A percentile compares a stretch with the other conserved stretches of the same genome.
phyloP scores from a whole-genome alignment of 2,113 vertebrate genomes.

The Hypanus sabinus region DNA sequence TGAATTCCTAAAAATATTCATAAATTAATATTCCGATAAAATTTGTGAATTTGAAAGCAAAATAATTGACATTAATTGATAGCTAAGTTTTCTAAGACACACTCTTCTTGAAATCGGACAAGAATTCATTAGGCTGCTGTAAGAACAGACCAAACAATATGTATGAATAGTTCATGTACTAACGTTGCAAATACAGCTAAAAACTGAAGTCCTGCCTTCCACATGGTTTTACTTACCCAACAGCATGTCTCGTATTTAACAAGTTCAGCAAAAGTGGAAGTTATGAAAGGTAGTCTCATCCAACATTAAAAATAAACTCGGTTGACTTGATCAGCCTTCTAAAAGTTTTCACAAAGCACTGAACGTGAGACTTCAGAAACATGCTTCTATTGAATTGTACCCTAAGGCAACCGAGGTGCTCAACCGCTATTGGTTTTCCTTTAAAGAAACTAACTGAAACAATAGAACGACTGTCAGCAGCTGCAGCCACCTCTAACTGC shows the following conservation, averaged over 20 bases:
- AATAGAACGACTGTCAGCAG: constrained; percentile 49
- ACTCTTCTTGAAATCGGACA: constrained; percentile 24
- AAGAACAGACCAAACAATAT: constrained; percentile 12
- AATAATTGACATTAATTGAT: not conserved
- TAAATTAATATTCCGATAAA: not conserved
- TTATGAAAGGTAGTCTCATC: constrained; percentile 44
- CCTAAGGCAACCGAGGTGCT: constrained; percentile 43
- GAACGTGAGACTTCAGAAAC: constrained; percentile 48
- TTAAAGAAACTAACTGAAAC: constrained; percentile 45
- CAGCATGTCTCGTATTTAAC: constrained; percentile 56
- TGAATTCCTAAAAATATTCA: not conserved
- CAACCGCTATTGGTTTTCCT: constrained; percentile 46
- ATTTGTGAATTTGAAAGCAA: not conserved
- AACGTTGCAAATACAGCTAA: not conserved
- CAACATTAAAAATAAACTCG: constrained; percentile 42
- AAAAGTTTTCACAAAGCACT: constrained; percentile 43
- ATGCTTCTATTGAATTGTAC: constrained; percentile 42
- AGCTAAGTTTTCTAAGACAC: not conserved
- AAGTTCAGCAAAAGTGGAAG: constrained; percentile 45
- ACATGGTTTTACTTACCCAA: constrained; percentile 62
- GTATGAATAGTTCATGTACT: not conserved
- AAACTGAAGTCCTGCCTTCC: constrained; percentile 39
- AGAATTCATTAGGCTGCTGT: not conserved
- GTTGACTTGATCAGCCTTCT: constrained; percentile 42
- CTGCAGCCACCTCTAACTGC: constrained; percentile 46